A percentile compares a stretch with the other conserved stretches of the same genome.
These are phyloP conservation scores for Pseudomyrmex sp. DNA, from an alignment of 1,140 invertebrate genomes.

Conservation along the genomic window DNA sequence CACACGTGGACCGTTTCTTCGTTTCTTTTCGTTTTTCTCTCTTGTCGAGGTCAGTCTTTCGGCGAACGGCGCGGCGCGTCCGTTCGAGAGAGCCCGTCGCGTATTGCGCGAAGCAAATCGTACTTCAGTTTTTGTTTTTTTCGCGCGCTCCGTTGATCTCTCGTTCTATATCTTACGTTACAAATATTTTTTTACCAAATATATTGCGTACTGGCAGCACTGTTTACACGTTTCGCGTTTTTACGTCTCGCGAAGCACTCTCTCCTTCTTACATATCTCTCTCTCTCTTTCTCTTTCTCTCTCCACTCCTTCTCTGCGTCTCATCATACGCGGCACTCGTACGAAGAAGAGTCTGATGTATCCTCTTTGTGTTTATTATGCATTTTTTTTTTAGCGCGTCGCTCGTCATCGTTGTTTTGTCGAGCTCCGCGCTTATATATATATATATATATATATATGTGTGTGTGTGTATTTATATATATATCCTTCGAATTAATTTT, in stretches of 20 bases:
- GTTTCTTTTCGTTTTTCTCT: constrained; percentile 13
- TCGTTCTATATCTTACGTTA: constrained; percentile 64
- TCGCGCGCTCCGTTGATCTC: constrained; percentile 30
- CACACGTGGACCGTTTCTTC: constrained; percentile 46
- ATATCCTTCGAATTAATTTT: too few species aligned
- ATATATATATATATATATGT: too few species aligned
- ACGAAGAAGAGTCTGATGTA: constrained; percentile 52
- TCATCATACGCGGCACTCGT: constrained; percentile 41
- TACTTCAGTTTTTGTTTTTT: constrained; percentile 5
- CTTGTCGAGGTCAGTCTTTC: constrained; percentile 46
- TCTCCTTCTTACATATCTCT: constrained; percentile 8
- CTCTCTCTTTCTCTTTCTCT: not conserved
- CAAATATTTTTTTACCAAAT: constrained; percentile 72
- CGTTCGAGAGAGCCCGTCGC: constrained; percentile 39
- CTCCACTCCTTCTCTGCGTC: constrained; percentile 9
- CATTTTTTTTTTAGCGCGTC: not conserved
- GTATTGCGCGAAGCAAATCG: constrained; percentile 21
- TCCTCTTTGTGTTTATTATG: not conserved
- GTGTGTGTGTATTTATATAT: too few species aligned
- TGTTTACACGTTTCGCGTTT: constrained; percentile 69
- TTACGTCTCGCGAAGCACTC: constrained; percentile 55
- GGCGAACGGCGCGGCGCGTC: constrained; percentile 33
- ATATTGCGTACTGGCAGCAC: constrained; percentile 81
- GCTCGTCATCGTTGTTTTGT: constrained; percentile 21
- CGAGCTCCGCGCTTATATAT: not conserved